Percentiles rank a stretch among this genome's conserved stretches.
These are phyloP conservation scores for Sylvilagus bachmani DNA, from an alignment of 2,113 vertebrate species.

Conservation along the genomic window DNA sequence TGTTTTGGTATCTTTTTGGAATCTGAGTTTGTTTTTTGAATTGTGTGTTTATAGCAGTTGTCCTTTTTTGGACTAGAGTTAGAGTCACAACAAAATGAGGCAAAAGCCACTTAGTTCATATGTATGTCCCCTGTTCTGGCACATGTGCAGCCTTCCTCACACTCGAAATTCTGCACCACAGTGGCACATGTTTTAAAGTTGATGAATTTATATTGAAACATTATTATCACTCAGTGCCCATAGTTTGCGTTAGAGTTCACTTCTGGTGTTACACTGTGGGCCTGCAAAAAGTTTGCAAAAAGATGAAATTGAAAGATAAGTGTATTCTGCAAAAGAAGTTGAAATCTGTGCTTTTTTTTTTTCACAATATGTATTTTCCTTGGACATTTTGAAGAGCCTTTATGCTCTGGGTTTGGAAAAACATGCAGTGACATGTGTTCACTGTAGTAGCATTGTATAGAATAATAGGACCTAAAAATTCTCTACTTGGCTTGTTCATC, in stretches of 20 bases:
- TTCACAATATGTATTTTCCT: too few species aligned
- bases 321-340: too few species aligned
- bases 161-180: neutral
- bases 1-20: conserved; percentile 37
- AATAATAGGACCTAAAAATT: neutral
- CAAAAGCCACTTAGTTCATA: neutral
- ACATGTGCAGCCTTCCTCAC: neutral
- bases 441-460: neutral
- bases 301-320: too few species aligned
- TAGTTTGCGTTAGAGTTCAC: neutral
- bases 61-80: neutral
- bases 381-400: too few species aligned
- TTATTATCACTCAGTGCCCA: neutral
- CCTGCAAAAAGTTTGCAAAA: neutral
- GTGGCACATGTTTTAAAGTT: neutral
- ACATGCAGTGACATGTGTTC: neutral
- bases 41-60: neutral
- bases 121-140: neutral
- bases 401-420: neutral
- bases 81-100: neutral
- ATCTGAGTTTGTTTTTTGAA: conserved; percentile 6
- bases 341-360: too few species aligned
- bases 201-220: neutral
- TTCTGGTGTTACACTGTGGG: neutral
- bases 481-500: neutral